Evolutionary conservation across 2,888 invertebrate species (phyloP).

Genomic region (Erynnis tages): DNA sequence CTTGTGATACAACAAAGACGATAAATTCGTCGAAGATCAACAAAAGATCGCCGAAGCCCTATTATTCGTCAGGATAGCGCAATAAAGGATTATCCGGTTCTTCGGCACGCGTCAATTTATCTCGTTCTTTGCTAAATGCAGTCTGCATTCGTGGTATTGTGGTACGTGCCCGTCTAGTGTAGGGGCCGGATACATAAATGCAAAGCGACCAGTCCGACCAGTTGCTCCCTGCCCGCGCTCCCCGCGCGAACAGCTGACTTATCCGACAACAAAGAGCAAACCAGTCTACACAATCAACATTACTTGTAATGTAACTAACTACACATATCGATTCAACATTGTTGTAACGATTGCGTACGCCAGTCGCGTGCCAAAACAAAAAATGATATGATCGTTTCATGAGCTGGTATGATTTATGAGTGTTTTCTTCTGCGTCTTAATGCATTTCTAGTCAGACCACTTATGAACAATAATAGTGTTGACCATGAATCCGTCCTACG

Average conservation of each 20-base stretch:
- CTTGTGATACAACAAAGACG: slow-evolving; percentile 9
- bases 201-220: slow-evolving; percentile 48
- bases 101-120: slow-evolving; percentile 22
- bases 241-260: slow-evolving; percentile 66
- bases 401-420: slow-evolving; percentile 1
- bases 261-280: slow-evolving; percentile 68
- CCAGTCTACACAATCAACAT: slow-evolving; percentile 40
- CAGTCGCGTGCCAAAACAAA: slow-evolving; percentile 24
- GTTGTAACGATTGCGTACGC: slow-evolving; percentile 15
- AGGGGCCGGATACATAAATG: slow-evolving; percentile 27
- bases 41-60: not conserved
- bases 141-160: slow-evolving; percentile 2
- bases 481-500: slow-evolving; percentile 29
- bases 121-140: slow-evolving; percentile 15
- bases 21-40: not conserved
- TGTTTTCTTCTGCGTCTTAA: slow-evolving; percentile 12
- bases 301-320: slow-evolving; percentile 34
- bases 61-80: not conserved
- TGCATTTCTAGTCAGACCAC: slow-evolving; percentile 7
- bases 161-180: not conserved
- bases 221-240: slow-evolving; percentile 46
- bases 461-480: slow-evolving; percentile 14
- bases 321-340: slow-evolving; percentile 33
- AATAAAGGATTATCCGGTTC: not conserved
- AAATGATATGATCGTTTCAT: slow-evolving; percentile 25